A percentile compares a stretch with the other conserved stretches of the same genome.
Conservation (phyloP, 2,888 invertebrate genomes). For the Liposcelis brunnea region DNA sequence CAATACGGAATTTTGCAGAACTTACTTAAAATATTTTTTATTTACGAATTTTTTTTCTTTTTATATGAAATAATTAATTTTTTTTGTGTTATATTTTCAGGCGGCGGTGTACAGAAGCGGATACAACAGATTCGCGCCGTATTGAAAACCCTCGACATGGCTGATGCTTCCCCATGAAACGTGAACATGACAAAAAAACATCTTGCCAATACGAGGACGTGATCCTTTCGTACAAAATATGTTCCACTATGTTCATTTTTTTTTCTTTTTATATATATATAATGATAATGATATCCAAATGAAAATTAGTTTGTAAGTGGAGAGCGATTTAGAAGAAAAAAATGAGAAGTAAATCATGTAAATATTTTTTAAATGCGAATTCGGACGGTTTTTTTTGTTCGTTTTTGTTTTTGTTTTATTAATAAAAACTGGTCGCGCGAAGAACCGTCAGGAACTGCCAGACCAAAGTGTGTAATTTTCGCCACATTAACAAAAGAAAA, state of each 20-base stretch:
- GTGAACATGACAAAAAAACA: not conserved
- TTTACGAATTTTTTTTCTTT: conserved; percentile 11
- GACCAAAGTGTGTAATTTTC: no score
- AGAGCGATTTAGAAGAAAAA: no score
- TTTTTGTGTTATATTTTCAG: conserved; percentile 34
- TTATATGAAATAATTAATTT: conserved; percentile 12
- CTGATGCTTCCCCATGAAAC: not conserved
- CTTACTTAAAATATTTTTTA: not conserved
- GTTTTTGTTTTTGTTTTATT: no score
- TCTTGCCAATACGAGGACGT: no score
- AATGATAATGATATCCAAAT: not conserved
- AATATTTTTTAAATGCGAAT: no score
- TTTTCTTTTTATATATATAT: conserved; percentile 1
- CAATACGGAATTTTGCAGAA: not conserved
- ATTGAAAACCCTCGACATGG: conserved; percentile 33
- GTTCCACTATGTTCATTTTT: not conserved
- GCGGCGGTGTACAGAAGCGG: conserved; percentile 86
- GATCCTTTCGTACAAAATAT: no score
- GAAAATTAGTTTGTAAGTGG: no score
- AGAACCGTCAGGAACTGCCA: no score
- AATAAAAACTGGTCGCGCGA: no score
- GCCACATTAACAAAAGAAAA: no score
- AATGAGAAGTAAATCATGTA: no score
- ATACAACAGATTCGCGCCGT: conserved; percentile 89
- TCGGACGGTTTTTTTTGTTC: no score